Conservation (phyloP, 2,113 vertebrate species). For the Lates calcarifer region DNA sequence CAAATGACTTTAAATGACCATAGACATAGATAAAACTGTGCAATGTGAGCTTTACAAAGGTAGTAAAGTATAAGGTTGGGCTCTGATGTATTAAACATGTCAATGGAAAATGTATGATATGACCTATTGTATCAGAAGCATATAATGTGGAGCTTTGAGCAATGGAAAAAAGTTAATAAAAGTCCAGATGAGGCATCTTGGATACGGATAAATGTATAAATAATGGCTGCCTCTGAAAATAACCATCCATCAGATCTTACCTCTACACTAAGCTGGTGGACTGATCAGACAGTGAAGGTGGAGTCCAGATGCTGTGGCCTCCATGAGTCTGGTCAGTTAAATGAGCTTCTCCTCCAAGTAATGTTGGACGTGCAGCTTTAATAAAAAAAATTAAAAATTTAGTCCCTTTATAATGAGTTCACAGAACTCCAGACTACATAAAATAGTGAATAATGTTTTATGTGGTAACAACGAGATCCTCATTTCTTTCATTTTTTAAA, state of each 20-base stretch:
- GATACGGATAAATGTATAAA: no score
- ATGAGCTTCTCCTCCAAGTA: conserved; percentile 26
- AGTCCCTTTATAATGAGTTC: background rate
- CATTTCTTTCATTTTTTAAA: background rate
- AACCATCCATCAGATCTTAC: conserved; percentile 47
- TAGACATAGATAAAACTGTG: no score
- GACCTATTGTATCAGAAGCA: no score
- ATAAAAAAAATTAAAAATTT: conserved; percentile 5
- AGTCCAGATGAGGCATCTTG: no score
- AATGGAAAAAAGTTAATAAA: background rate
- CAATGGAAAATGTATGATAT: no score
- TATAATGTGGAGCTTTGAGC: background rate
- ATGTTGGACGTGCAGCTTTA: conserved; percentile 31
- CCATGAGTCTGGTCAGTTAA: conserved; percentile 35
- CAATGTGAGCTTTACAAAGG: no score
- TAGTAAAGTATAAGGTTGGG: no score
- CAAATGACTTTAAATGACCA: no score
- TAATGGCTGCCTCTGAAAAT: background rate
- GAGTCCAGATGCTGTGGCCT: conserved; percentile 38
- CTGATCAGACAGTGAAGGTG: conserved; percentile 50
- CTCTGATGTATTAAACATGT: no score
- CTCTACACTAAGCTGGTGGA: conserved; percentile 78
- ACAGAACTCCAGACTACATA: background rate
- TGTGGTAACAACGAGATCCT: background rate
- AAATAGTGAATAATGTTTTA: background rate